A percentile compares a stretch with the other conserved stretches of the same genome.
Evolutionary conservation across 2,797 vertebrate genomes (phyloP).

Genomic region (Myiothlypis chrysogaster): DNA sequence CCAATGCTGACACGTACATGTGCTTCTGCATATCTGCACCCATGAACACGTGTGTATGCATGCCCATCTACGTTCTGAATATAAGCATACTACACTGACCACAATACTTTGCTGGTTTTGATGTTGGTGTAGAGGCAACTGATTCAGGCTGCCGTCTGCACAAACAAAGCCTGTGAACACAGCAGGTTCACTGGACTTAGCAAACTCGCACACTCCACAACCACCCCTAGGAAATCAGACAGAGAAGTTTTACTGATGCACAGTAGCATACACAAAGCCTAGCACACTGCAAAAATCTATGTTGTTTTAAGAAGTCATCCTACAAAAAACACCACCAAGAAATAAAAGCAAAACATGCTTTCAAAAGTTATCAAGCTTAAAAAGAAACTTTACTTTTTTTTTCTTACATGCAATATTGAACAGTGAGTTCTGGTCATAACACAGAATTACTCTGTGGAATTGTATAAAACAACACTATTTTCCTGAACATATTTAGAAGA

Average conservation of each 20-base stretch:
- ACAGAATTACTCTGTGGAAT: not conserved
- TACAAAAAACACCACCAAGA: not conserved
- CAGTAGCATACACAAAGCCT: not conserved
- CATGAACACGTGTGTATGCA: accelerated
- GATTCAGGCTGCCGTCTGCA: not conserved
- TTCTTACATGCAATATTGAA: not conserved
- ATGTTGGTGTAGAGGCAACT: not conserved
- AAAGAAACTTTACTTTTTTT: not conserved
- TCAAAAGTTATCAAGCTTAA: not conserved
- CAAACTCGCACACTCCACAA: not conserved
- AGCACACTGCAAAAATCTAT: not conserved
- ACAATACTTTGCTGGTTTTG: not conserved
- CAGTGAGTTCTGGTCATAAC: not conserved
- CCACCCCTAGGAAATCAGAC: not conserved
- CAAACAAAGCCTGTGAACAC: not conserved
- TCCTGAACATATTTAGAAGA: not conserved
- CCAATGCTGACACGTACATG: accelerated
- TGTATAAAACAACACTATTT: not conserved
- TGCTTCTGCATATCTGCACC: not conserved
- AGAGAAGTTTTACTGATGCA: not conserved
- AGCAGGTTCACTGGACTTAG: not conserved
- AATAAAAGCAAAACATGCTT: not conserved
- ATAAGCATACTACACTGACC: not conserved
- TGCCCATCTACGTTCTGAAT: not conserved
- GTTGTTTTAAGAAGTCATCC: not conserved